Evolutionary conservation across 2,797 vertebrate species (phyloP).

Genomic region (Rhodeus uyekii): DNA sequence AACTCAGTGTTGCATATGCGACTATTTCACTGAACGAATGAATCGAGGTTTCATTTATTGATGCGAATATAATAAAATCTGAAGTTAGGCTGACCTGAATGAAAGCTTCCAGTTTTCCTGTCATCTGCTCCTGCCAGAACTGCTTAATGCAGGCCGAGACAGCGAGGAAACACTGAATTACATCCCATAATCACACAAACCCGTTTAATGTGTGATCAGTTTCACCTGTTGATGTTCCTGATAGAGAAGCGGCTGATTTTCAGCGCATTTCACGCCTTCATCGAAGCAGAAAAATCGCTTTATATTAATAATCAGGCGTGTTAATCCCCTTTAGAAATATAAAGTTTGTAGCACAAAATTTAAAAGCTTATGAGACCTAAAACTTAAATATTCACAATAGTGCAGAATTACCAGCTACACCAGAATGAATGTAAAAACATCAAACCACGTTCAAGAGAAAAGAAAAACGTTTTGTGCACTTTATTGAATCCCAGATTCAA

Average conservation of each 20-base stretch:
- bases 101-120: neutral
- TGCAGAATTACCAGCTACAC: neutral
- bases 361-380: neutral
- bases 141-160: neutral
- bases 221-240: slow-evolving; percentile 11
- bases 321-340: neutral
- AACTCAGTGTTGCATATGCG: neutral
- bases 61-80: neutral
- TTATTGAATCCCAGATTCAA: neutral
- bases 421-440: neutral
- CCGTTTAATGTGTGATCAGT: neutral
- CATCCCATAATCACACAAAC: neutral
- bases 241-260: neutral
- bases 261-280: neutral
- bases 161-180: neutral
- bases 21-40: neutral
- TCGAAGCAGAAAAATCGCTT: neutral
- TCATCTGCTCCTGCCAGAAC: neutral
- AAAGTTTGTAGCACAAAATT: neutral
- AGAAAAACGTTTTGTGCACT: neutral
- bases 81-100: neutral
- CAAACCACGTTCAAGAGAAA: neutral
- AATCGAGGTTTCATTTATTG: neutral
- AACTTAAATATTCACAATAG: neutral
- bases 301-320: neutral